A percentile compares a stretch with the other conserved stretches of the same genome.
Conservation (phyloP, 2,888 invertebrate species). For the Patella pellucida region DNA sequence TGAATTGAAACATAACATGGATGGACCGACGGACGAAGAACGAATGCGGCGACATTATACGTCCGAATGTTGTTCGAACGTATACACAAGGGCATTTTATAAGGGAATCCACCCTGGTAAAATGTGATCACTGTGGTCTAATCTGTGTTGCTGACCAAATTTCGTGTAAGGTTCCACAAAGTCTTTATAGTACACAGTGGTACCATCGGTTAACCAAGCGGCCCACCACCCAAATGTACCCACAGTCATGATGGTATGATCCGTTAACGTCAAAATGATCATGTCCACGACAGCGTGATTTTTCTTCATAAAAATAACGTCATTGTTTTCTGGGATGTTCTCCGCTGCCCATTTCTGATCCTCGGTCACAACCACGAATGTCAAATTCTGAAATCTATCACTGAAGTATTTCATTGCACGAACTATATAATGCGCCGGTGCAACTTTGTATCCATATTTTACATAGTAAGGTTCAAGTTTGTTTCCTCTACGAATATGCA, state of each 20-base stretch:
- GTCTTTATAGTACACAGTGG: slow-evolving; percentile 19
- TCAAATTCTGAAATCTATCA: slow-evolving; percentile 9
- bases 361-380: slow-evolving; percentile 18
- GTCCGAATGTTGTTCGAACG: too few species aligned
- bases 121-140: too few species aligned
- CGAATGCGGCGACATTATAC: too few species aligned
- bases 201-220: slow-evolving; percentile 19
- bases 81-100: too few species aligned
- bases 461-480: neutral
- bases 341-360: slow-evolving; percentile 18
- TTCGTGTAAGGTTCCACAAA: slow-evolving; percentile 7
- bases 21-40: too few species aligned
- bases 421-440: slow-evolving; percentile 6
- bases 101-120: too few species aligned
- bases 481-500: slow-evolving; percentile 23
- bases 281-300: slow-evolving; percentile 15
- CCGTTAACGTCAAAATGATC: slow-evolving; percentile 12
- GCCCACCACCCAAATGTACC: slow-evolving; percentile 29
- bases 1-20: too few species aligned
- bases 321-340: neutral
- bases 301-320: slow-evolving; percentile 1
- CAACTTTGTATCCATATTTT: slow-evolving; percentile 20
- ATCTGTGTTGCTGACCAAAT: neutral
- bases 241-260: slow-evolving; percentile 25
- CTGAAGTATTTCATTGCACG: slow-evolving; percentile 17